phyloP scores from a whole-genome alignment of 2,113 vertebrate species.

The Rhineura floridana region DNA sequence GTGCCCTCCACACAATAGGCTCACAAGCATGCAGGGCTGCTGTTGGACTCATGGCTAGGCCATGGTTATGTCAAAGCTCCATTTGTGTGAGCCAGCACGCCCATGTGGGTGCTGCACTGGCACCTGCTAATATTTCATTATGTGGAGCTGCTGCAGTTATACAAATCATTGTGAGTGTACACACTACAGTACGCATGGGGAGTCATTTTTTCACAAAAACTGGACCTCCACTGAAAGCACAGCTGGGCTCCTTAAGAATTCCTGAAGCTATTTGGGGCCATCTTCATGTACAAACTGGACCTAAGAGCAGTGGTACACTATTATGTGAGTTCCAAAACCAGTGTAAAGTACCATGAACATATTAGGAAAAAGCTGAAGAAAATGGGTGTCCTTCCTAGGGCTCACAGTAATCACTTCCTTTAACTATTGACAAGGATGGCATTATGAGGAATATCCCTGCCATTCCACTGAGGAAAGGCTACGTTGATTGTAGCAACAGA shows the following conservation, averaged over 20 bases:
- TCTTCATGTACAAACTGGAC: neutral
- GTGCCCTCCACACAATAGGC: neutral
- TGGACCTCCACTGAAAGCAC: neutral
- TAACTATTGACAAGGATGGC: neutral
- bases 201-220: neutral
- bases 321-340: neutral
- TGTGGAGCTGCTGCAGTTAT: neutral
- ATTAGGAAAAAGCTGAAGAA: neutral
- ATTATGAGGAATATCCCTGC: neutral
- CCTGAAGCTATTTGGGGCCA: neutral
- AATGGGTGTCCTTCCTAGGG: neutral
- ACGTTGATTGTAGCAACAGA: neutral
- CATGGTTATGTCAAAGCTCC: neutral
- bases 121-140: neutral
- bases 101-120: neutral
- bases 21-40: neutral
- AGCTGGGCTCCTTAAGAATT: neutral
- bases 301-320: neutral
- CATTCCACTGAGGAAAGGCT: neutral
- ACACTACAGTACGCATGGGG: neutral
- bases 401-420: neutral
- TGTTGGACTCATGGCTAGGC: neutral
- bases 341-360: neutral
- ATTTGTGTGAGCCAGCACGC: neutral
- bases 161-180: neutral